A percentile compares a stretch with the other conserved stretches of the same genome.
phyloP scores from a whole-genome alignment of 2,113 vertebrate genomes.

The Probosciger aterrimus region DNA sequence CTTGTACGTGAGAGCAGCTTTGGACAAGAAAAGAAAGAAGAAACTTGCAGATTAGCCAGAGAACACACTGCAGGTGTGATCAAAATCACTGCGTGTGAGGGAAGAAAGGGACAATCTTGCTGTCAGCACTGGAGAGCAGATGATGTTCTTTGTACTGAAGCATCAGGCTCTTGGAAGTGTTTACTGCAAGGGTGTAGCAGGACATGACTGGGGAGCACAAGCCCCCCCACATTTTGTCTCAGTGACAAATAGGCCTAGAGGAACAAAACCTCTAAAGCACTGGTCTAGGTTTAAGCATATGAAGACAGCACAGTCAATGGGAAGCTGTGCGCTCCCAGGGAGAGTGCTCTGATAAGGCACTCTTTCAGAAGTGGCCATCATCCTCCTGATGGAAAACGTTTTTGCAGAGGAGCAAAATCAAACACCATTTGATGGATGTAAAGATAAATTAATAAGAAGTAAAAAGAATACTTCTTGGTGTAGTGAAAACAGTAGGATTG shows the following conservation, averaged over 20 bases:
- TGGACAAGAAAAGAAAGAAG: constrained; percentile 34
- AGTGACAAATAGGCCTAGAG: background rate
- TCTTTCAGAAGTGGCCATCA: background rate
- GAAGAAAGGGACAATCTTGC: background rate
- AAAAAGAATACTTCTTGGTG: background rate
- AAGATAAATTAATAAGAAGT: background rate
- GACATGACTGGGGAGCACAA: background rate
- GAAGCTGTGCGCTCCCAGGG: background rate
- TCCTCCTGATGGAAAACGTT: background rate
- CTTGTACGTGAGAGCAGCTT: constrained; percentile 94
- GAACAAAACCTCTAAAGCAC: background rate
- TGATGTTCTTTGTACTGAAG: background rate
- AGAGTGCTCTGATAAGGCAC: background rate
- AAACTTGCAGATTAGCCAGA: background rate
- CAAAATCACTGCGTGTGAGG: background rate
- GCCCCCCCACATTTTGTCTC: background rate
- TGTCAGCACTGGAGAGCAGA: background rate
- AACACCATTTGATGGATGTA: background rate
- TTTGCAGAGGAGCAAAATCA: background rate
- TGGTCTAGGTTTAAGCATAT: background rate
- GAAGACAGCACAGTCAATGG: background rate
- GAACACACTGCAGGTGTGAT: background rate
- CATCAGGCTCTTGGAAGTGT: background rate
- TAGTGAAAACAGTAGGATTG: background rate
- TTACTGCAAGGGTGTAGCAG: background rate